Evolutionary conservation across 92 coral and sea anemone species (phyloP).

Genomic region (Epizoanthus rinbou): DNA sequence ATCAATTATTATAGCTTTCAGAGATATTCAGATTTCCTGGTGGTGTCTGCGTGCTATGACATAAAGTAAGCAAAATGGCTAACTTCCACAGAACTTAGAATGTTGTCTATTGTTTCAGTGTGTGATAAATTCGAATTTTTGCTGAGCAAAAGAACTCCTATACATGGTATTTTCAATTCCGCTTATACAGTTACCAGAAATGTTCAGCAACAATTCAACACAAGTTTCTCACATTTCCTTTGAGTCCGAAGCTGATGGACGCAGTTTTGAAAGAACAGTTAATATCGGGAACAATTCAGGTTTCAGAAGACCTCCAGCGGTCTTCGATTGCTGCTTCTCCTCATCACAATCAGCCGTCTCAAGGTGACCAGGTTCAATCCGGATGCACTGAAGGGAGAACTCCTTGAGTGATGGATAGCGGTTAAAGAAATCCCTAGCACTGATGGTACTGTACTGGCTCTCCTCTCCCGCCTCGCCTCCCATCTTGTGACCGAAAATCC

Average conservation of each 20-base stretch:
- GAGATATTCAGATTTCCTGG: too few relatives aligned
- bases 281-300: slow-evolving; percentile 78
- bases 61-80: too few relatives aligned
- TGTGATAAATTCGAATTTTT: too few relatives aligned
- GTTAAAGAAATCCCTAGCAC: slow-evolving; percentile 68
- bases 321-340: not conserved
- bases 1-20: too few relatives aligned
- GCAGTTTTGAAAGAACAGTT: slow-evolving; percentile 70
- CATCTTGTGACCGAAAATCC: slow-evolving; percentile 74
- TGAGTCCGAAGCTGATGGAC: slow-evolving; percentile 51
- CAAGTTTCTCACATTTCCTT: slow-evolving; percentile 49
- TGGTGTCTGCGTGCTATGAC: too few relatives aligned
- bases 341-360: not conserved
- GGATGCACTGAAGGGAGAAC: slow-evolving; percentile 67
- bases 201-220: too few relatives aligned
- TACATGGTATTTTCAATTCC: too few relatives aligned
- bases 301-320: slow-evolving; percentile 16
- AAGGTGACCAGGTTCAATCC: not conserved
- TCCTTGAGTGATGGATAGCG: slow-evolving; percentile 62
- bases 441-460: slow-evolving; percentile 62
- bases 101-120: too few relatives aligned
- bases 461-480: slow-evolving; percentile 60
- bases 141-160: too few relatives aligned
- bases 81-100: too few relatives aligned
- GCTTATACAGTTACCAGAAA: too few relatives aligned